Conservation (phyloP, 2,888 invertebrate genomes). For the Leptinotarsa tumamoca region DNA sequence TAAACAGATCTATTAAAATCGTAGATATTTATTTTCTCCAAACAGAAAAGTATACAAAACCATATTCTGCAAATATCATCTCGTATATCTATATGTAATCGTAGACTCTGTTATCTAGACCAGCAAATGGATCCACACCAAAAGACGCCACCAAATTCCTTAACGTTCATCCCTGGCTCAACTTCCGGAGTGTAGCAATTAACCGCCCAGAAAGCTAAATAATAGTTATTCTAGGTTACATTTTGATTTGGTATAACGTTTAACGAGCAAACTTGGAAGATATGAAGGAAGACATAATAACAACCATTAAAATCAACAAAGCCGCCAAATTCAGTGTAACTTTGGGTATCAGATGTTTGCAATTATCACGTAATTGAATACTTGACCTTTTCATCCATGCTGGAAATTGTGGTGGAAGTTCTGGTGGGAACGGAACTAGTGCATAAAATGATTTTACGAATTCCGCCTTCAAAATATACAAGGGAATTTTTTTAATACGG, state of each 20-base stretch:
- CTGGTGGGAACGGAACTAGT: constrained; percentile 9
- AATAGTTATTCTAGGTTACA: background rate
- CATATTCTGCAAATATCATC: too few species aligned
- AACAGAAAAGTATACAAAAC: too few species aligned
- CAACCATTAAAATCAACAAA: constrained; percentile 19
- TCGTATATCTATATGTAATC: background rate
- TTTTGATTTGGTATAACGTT: constrained; percentile 4
- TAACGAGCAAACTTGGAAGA: constrained; percentile 12
- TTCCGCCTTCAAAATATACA: background rate
- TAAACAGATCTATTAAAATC: too few species aligned
- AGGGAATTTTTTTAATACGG: background rate
- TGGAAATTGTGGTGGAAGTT: background rate
- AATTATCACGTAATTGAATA: constrained; percentile 11
- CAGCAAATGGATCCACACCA: background rate
- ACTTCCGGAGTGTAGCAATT: background rate
- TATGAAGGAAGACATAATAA: constrained; percentile 16
- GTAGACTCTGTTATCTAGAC: background rate
- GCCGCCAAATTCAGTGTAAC: constrained; percentile 8
- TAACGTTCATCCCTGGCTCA: background rate
- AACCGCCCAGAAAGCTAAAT: background rate
- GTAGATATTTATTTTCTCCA: too few species aligned
- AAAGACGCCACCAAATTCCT: background rate
- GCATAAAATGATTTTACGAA: background rate
- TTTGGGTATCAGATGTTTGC: constrained; percentile 10
- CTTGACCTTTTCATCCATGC: constrained; percentile 3